Evolutionary conservation across 30 jellyfish, hydroid and myxozoan species (phyloP), one percentile per base, ranked within the genome.

Genomic region (Mastigias papua): DNA sequence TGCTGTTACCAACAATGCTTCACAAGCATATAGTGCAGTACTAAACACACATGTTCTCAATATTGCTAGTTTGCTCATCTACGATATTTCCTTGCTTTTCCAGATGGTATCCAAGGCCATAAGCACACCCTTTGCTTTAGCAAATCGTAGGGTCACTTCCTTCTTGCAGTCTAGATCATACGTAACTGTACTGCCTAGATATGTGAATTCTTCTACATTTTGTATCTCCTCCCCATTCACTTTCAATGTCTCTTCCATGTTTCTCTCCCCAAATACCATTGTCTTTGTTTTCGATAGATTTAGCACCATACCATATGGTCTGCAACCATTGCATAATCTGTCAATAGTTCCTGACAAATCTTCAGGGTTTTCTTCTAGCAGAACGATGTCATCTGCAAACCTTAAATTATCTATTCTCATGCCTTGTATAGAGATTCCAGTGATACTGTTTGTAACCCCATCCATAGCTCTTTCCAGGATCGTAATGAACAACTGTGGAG

Each of bases 401-500:
- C 54, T 37, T 11, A 37, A 37, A 11, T 37, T 37, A 37, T 37
- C 11, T 37, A 37, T 37, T 37, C 54, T 37, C 54, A 37, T 37
- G 54, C 54, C 54, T 37, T 37, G 54, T 11, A 37, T 37, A 37
- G 54, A 37, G 54, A 37, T 3, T 37, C 54, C 54, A 37, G 54
- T 37, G 6, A 3, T 37, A 11, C 54, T 37, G 54, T 11, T 37
- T 37, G 54, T 37, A 37, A 11, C 54, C 11, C 54, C 54, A 37
- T 37, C 54, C 73, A 61, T 23, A 17, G 73, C 19, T 61, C 73
- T 23, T 28, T 61, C 73, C 19, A 61, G 34, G 73, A n/a, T n/a
- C 34, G 34, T 61, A 61, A 61, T 61, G 19, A 61, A 61, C 33
- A 61, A n/a, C 73, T 23, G 30, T 17, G 73, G 73, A 61, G 73